Conservation (phyloP, 1,140 invertebrate genomes). For the Drosophila varians region DNA sequence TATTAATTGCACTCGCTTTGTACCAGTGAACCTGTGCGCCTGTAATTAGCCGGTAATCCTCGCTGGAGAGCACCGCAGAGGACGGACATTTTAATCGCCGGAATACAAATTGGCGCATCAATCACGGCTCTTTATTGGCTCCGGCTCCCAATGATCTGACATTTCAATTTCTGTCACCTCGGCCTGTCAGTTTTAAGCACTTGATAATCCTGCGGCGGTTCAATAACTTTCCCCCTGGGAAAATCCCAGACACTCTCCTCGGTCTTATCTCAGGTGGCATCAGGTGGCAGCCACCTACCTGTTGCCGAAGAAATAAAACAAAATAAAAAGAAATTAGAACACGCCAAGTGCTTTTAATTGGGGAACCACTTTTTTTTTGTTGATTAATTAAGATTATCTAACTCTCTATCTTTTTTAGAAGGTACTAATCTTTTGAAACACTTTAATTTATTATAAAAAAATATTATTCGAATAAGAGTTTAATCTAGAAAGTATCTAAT, state of each 20-base stretch:
- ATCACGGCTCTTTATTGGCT: constrained; percentile 38
- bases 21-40: constrained; percentile 72
- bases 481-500: not conserved
- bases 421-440: too few species aligned
- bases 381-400: constrained; percentile 32
- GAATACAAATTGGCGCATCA: constrained; percentile 50
- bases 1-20: constrained; percentile 67
- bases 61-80: not conserved
- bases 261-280: constrained; percentile 5
- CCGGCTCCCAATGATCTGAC: constrained; percentile 39
- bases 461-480: not conserved
- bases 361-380: constrained; percentile 3
- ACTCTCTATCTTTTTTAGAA: too few species aligned
- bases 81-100: constrained; percentile 38
- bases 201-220: constrained; percentile 35
- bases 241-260: constrained; percentile 19
- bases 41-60: constrained; percentile 44
- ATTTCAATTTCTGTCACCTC: constrained; percentile 37
- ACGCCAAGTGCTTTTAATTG: constrained; percentile 35
- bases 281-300: constrained; percentile 17
- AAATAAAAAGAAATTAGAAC: constrained; percentile 37
- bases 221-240: constrained; percentile 34
- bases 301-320: too few species aligned
- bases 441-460: too few species aligned
- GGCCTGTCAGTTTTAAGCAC: constrained; percentile 20